Evolutionary conservation across 2,797 vertebrate species (phyloP).

Genomic region (Manis pentadactyla): DNA sequence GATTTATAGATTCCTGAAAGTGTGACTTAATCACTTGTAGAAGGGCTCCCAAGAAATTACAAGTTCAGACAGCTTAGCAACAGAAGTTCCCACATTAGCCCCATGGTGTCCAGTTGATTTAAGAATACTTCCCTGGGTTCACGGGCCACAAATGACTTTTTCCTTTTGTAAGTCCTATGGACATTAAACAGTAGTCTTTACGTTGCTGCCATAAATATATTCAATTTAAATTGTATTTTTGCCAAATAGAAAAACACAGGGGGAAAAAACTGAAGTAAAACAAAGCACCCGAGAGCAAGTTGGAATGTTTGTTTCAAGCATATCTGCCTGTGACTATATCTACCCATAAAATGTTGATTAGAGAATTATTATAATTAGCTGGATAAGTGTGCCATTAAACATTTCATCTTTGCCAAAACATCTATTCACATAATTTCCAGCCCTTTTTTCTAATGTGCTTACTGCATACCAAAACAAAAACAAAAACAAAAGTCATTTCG

Average conservation of each 20-base stretch:
- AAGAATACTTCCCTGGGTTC: background rate
- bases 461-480: background rate
- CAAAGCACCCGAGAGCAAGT: background rate
- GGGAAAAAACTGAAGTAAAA: background rate
- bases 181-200: slow-evolving; percentile 7
- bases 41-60: background rate
- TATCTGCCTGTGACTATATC: background rate
- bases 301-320: background rate
- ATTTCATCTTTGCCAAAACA: slow-evolving; percentile 58
- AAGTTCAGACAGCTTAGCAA: background rate
- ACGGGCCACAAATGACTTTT: background rate
- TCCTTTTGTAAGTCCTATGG: background rate
- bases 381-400: background rate
- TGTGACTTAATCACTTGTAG: slow-evolving; percentile 3
- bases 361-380: slow-evolving; percentile 60
- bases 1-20: slow-evolving; percentile 16
- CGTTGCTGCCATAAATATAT: background rate
- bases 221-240: slow-evolving; percentile 37
- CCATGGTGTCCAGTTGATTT: background rate
- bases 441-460: background rate
- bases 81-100: background rate
- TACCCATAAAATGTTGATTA: background rate
- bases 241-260: background rate
- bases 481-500: background rate
- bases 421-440: background rate